A percentile compares a stretch with the other conserved stretches of the same genome.
Evolutionary conservation across 2,797 vertebrate species (phyloP).

Genomic region (Molossus alvarezi): DNA sequence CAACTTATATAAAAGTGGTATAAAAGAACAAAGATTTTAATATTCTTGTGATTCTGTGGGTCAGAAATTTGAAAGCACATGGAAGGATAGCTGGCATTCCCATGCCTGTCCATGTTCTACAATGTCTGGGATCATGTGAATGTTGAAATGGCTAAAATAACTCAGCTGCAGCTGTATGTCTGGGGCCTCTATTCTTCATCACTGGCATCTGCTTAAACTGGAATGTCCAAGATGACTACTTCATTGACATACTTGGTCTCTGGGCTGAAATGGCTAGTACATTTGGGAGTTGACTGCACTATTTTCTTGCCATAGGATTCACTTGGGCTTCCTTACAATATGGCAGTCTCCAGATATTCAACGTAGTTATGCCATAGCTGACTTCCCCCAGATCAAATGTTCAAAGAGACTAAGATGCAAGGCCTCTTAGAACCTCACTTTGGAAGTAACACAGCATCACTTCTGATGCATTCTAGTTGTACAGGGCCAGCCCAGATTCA

Average conservation of each 20-base stretch:
- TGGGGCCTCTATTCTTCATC: not conserved
- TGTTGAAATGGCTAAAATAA: not conserved
- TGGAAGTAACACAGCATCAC: not conserved
- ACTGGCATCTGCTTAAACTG: not conserved
- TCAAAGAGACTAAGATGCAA: not conserved
- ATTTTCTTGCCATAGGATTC: not conserved
- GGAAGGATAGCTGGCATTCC: not conserved
- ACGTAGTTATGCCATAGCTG: not conserved
- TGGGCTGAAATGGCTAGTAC: not conserved
- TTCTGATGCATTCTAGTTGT: not conserved
- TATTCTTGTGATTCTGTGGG: not conserved
- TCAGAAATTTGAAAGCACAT: constrained; percentile 23
- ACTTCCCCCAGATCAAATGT: not conserved
- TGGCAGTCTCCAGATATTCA: not conserved
- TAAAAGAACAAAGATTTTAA: not conserved
- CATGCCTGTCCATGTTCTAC: not conserved
- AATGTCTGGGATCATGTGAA: not conserved
- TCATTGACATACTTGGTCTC: not conserved
- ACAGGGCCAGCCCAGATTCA: not conserved
- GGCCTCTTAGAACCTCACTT: not conserved
- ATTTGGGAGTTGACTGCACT: not conserved
- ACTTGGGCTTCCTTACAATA: not conserved
- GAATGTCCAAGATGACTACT: not conserved
- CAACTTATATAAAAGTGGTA: not conserved
- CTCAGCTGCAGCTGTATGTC: not conserved